Conservation (phyloP, 2,113 vertebrate species). For the Rhodinocichla rosea region DNA sequence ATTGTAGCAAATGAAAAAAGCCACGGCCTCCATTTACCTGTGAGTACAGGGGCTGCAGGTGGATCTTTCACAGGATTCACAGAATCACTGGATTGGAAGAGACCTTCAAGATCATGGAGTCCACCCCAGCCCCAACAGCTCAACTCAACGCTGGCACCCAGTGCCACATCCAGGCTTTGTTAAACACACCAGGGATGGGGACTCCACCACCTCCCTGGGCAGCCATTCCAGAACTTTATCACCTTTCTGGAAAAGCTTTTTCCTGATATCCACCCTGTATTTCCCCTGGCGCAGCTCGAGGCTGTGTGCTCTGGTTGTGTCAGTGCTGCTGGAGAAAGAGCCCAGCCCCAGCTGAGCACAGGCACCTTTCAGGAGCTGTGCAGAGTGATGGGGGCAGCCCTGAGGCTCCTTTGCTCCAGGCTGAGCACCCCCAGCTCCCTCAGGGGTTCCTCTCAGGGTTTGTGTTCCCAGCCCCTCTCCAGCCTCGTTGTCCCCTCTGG, state of each 20-base stretch:
- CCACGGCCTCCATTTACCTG: not conserved
- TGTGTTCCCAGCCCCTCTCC: too few species aligned
- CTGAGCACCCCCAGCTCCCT: too few species aligned
- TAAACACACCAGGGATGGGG: not conserved
- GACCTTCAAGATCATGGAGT: fast-evolving
- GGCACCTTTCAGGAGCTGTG: not conserved
- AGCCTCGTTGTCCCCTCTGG: too few species aligned
- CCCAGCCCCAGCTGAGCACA: not conserved
- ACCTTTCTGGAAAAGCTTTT: too few species aligned
- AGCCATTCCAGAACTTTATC: too few species aligned
- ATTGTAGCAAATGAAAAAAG: not conserved
- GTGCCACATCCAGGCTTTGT: not conserved
- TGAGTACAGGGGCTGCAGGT: not conserved
- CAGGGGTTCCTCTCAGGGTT: too few species aligned
- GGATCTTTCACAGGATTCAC: not conserved
- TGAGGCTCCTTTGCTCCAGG: too few species aligned
- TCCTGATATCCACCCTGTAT: too few species aligned
- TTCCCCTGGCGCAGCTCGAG: not conserved
- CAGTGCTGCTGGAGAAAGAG: not conserved
- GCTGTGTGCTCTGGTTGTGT: not conserved
- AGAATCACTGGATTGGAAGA: not conserved
- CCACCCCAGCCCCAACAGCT: not conserved
- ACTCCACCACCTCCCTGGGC: not conserved
- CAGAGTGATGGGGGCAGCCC: not conserved
- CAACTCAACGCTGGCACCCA: not conserved